Base-by-base conservation (phyloP, 1,140 invertebrate genomes). In the Anastrepha ludens region DNA sequence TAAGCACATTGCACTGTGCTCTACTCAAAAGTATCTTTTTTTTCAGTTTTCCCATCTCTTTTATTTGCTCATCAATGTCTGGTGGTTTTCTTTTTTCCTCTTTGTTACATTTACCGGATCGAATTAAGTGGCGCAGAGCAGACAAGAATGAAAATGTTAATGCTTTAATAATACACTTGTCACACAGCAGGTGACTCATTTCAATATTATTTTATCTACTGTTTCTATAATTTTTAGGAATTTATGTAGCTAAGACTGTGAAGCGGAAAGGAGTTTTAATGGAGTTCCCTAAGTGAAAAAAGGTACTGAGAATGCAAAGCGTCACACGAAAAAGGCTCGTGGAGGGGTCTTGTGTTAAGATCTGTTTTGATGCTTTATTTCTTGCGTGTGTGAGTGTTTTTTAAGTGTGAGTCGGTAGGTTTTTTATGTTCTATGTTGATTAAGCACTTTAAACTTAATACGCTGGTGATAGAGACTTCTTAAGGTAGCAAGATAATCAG, bases 161-260 rank as follows among this genome's bases (percentile, higher is more conserved):
- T 67, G 39, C 65, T 41, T 41, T 67, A 3, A 41, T 67, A 67
- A 67, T 67, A 67, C 65, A 67, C 65, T 67, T 67, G 65, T 70
- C 65, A 70, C 65, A 44, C 65, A 41, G 41, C 65, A 70, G 65
- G 65, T 65, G 15, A 17, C n/a, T 62, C n/a, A 62, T 62, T 17
- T n/a, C 9, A 3, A 62, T n/a, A 65, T 65, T 65, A 65, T 5
- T 65, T 65, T 29, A 39, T 41, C 29, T 8, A 8, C 2, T 39
- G 5, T 29, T 29, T 39, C 2, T 41, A 11, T 41, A 8, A 2
- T 3, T 70, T 15, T 29, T 29, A 29, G 29, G 29, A 29, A 29
- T 29, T 29, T 29, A 29, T 29, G 29, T 29, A 29, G 29, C 29
- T 29, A 29, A 29, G 29, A 29, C 29, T 29, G 29, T 29, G 29